Conservation (phyloP, 2,113 vertebrate species). For the Todiramphus chloris region DNA sequence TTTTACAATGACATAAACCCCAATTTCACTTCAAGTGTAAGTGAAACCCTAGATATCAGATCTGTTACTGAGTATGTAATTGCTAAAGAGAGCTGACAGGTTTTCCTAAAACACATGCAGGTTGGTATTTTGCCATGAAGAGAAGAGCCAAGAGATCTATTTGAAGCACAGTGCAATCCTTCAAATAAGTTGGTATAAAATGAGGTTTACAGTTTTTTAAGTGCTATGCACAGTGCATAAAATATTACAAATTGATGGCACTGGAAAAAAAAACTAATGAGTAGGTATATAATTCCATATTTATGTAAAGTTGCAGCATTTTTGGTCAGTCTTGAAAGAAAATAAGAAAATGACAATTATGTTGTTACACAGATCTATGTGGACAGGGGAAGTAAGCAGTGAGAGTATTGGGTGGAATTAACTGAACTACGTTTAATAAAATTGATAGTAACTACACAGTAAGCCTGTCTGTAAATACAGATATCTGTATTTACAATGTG, state of each 20-base stretch:
- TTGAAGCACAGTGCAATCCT: neutral
- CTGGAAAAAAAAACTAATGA: neutral
- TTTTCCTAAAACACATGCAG: neutral
- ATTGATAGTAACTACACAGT: neutral
- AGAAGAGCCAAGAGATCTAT: neutral
- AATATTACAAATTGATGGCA: neutral
- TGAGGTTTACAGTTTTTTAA: neutral
- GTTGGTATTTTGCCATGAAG: neutral
- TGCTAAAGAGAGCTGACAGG: neutral
- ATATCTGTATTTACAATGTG: neutral
- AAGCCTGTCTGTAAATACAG: neutral
- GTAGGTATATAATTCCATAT: neutral
- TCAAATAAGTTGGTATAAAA: neutral
- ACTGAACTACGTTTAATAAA: neutral
- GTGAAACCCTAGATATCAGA: neutral
- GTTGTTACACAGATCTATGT: fast-evolving
- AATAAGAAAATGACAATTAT: neutral
- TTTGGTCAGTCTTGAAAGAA: neutral
- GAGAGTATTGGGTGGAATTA: neutral
- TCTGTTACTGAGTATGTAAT: neutral
- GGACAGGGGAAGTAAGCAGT: neutral
- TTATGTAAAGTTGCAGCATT: neutral
- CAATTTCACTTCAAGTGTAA: neutral
- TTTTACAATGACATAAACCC: neutral
- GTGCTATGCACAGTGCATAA: neutral